Evolutionary conservation across 2,888 invertebrate species (phyloP).

Genomic region (Xanthia icteritia): DNA sequence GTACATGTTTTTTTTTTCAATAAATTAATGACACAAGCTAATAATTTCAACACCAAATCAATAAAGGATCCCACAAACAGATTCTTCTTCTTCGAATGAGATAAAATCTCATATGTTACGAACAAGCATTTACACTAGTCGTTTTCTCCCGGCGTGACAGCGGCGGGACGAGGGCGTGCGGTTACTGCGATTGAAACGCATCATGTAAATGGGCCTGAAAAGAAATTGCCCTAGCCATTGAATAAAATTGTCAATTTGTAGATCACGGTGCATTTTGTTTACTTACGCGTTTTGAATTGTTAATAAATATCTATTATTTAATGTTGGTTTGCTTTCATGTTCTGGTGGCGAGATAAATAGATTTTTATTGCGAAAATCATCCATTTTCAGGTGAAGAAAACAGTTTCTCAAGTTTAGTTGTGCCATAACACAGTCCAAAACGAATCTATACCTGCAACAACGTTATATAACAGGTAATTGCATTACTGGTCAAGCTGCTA

Average conservation of each 20-base stretch:
- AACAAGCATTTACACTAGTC: slow-evolving; percentile 53
- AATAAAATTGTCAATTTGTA: slow-evolving; percentile 35
- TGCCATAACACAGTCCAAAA: neutral
- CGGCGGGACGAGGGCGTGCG: slow-evolving; percentile 19
- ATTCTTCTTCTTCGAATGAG: slow-evolving; percentile 25
- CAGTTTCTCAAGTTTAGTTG: neutral
- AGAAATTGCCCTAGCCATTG: slow-evolving; percentile 42
- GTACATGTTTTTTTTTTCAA: neutral
- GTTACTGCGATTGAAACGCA: slow-evolving; percentile 56
- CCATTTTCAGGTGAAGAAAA: neutral
- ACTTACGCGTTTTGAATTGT: slow-evolving; percentile 29
- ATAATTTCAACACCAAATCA: neutral
- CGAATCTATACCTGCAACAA: neutral
- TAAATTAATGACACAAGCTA: neutral
- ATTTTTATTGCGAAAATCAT: neutral
- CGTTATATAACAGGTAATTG: slow-evolving; percentile 3
- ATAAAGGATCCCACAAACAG: slow-evolving; percentile 5
- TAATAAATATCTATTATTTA: slow-evolving; percentile 37
- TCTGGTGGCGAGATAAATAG: neutral
- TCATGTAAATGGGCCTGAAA: slow-evolving; percentile 48
- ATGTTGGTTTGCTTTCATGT: slow-evolving; percentile 9
- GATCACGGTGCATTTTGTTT: slow-evolving; percentile 34
- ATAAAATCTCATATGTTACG: slow-evolving; percentile 55
- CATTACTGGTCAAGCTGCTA: slow-evolving; percentile 9
- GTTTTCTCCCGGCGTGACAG: slow-evolving; percentile 25